Base-by-base conservation (phyloP, 1,140 invertebrate genomes). In the Subanguina moxae region DNA sequence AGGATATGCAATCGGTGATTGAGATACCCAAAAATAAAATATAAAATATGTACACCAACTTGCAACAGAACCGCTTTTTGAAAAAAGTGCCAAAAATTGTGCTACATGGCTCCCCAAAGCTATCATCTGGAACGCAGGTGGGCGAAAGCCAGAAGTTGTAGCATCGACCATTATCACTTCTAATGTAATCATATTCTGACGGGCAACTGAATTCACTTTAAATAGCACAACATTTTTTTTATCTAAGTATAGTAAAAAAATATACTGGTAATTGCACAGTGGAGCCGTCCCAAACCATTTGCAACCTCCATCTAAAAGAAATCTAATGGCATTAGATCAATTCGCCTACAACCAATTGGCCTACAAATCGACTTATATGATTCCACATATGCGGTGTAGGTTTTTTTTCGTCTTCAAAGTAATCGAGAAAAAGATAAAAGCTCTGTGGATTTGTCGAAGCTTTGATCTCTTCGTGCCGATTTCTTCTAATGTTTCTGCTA, bases 21-120 rank as follows among this genome's bases (percentile, higher is more conserved):
- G 17, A 30, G 30, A 58, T 58, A 21, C 23, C 23, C 30, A 23
- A 30, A 58, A 21, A n/a, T n/a, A n/a, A n/a, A n/a, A n/a, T n/a
- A n/a, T n/a, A n/a, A n/a, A n/a, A n/a, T n/a, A n/a, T n/a, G n/a
- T n/a, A n/a, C 57, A 11, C 75, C 72, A 56, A 76, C 75, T 78
- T 78, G 72, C 76, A 78, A 62, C 76, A 78, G 66, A 79, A 78
- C 42, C 76, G 38, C 65, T 78, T 78, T 11, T 62, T 70, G 64
- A 77, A 78, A 56, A 65, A 71, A 15, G 58, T 38, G 56, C 76
- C 76, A 8, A 78, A 57, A 52, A 78, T 45, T 0, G 76, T 78
- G 38, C 67, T 68, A 57, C 76, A 78, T n/a, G 76, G 73, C 58
- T 79, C 76, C 25, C 76, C 76, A 62, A 78, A 78, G 28, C 62